phyloP scores from a whole-genome alignment of 23 tunicate species.

The Diplosoma virens region DNA sequence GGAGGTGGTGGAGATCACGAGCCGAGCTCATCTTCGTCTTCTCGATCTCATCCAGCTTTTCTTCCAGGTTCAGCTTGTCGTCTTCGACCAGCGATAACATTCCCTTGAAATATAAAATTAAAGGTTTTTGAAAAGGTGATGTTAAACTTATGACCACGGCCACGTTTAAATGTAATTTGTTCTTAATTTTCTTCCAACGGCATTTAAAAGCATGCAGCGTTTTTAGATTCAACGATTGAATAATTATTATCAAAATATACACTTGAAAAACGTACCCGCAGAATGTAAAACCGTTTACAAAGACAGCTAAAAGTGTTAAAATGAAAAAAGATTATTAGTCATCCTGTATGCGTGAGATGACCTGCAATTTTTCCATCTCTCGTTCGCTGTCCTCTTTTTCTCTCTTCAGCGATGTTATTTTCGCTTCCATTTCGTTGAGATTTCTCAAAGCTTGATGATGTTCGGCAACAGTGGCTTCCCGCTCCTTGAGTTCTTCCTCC shows the following conservation, averaged over 20 bases:
- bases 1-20: conserved; percentile 24
- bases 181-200: too few species aligned
- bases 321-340: too few species aligned
- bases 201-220: too few species aligned
- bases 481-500: conserved; percentile 78
- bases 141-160: too few species aligned
- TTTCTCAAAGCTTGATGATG: conserved; percentile 42
- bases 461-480: conserved; percentile 70
- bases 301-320: too few species aligned
- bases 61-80: conserved; percentile 55
- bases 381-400: conserved; percentile 55
- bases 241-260: too few species aligned
- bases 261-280: too few species aligned
- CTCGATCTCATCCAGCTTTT: conserved; percentile 41
- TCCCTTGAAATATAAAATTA: conserved; percentile 6
- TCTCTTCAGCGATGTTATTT: conserved; percentile 33
- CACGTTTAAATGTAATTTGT: too few species aligned
- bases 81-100: conserved; percentile 46
- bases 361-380: conserved; percentile 60
- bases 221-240: too few species aligned
- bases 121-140: too few species aligned
- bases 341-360: too few species aligned
- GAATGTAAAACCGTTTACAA: too few species aligned
- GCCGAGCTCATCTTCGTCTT: conserved; percentile 12
- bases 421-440: conserved; percentile 50